A percentile compares a stretch with the other conserved stretches of the same genome.
Conservation (phyloP, 2,113 vertebrate genomes). For the Periophthalmus modestus region DNA sequence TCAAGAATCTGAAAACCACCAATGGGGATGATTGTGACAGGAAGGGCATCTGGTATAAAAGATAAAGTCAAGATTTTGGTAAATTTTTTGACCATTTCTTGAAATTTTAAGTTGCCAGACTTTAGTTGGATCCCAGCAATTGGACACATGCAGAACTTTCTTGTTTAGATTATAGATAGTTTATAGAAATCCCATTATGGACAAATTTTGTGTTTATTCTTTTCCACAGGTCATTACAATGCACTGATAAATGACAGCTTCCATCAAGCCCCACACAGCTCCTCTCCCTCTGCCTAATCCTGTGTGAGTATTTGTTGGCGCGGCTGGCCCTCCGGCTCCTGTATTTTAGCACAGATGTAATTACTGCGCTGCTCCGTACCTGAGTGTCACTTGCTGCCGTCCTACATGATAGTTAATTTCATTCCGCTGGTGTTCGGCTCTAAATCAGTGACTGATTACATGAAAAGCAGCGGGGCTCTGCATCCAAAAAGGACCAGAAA, state of each 20-base stretch:
- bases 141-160: not conserved
- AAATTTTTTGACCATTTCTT: no score
- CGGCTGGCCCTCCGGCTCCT: slow-evolving; percentile 60
- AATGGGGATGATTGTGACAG: no score
- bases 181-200: slow-evolving; percentile 8
- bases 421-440: slow-evolving; percentile 65
- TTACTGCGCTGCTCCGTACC: slow-evolving; percentile 57
- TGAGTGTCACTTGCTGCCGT: slow-evolving; percentile 56
- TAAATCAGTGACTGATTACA: slow-evolving; percentile 73
- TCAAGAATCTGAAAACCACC: no score
- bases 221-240: not conserved
- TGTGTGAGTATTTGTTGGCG: slow-evolving; percentile 42
- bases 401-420: slow-evolving; percentile 60
- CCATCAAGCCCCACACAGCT: not conserved
- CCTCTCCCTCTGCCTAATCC: not conserved
- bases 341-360: slow-evolving; percentile 59
- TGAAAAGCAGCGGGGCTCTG: slow-evolving; percentile 65
- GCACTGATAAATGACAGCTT: not conserved
- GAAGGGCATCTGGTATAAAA: no score
- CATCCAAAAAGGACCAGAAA: slow-evolving; percentile 48
- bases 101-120: no score
- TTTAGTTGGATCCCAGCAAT: no score
- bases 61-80: no score
- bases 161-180: no score
- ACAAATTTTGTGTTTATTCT: not conserved